Evolutionary conservation across 1,140 invertebrate species (phyloP).

Genomic region (Papilio machaon): DNA sequence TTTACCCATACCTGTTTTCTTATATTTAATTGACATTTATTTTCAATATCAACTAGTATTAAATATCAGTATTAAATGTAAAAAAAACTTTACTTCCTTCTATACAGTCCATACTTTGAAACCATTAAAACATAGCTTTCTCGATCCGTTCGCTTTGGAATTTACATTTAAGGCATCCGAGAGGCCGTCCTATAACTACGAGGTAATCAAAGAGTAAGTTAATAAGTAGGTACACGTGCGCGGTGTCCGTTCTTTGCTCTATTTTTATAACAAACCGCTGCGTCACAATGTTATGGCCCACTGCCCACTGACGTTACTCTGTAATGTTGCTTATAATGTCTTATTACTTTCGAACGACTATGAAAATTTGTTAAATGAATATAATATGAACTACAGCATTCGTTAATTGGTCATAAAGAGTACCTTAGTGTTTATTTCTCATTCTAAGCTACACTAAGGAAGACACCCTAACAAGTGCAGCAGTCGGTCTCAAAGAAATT

Average conservation of each 20-base stretch:
- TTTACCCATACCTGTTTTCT: too few relatives aligned
- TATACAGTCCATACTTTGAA: not conserved
- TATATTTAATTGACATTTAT: too few relatives aligned
- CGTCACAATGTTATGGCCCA: constrained; percentile 11
- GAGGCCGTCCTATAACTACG: constrained; percentile 2
- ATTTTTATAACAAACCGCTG: constrained; percentile 30
- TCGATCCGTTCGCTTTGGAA: constrained; percentile 10
- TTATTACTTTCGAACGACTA: not conserved
- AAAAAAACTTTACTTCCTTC: not conserved
- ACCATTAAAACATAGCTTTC: constrained; percentile 17
- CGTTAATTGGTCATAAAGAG: too few relatives aligned
- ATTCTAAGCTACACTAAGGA: too few relatives aligned
- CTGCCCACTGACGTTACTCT: not conserved
- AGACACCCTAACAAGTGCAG: too few relatives aligned
- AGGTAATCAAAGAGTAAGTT: constrained; percentile 33
- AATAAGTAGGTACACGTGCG: constrained; percentile 32
- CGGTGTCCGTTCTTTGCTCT: constrained; percentile 1
- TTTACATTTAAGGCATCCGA: constrained; percentile 9
- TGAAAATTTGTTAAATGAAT: not conserved
- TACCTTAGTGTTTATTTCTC: too few relatives aligned
- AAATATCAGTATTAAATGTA: too few relatives aligned
- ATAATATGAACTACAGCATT: too few relatives aligned
- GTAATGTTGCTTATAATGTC: not conserved
- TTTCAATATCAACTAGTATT: too few relatives aligned
- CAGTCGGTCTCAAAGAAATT: too few relatives aligned